Percentiles rank a stretch among this genome's conserved stretches.
Evolutionary conservation across 2,888 invertebrate species (phyloP).

Genomic region (Habrosyne pyritoides): DNA sequence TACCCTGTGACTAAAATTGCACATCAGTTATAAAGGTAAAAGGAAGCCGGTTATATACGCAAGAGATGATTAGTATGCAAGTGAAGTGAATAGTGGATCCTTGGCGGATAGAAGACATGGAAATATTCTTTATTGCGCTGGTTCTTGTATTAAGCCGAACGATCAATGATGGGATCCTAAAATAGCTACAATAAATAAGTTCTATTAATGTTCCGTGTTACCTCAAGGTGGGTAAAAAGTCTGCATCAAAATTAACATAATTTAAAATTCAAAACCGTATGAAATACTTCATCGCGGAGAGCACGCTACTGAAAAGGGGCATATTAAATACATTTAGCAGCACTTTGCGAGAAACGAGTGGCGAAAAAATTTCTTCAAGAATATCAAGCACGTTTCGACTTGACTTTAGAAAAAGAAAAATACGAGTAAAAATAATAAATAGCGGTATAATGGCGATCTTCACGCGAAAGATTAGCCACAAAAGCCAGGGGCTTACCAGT

Average conservation of each 20-base stretch:
- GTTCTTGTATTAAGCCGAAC: not conserved
- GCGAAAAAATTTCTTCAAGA: slow-evolving; percentile 56
- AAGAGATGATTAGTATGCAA: too few relatives aligned
- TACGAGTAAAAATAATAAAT: slow-evolving; percentile 78
- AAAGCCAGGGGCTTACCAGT: slow-evolving; percentile 80
- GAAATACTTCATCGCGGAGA: slow-evolving; percentile 64
- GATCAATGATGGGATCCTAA: not conserved
- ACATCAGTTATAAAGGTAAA: too few relatives aligned
- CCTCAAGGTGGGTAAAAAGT: slow-evolving; percentile 44
- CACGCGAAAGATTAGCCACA: slow-evolving; percentile 82
- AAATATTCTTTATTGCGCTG: too few relatives aligned
- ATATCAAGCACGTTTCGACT: slow-evolving; percentile 68
- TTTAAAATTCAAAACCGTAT: slow-evolving; percentile 72
- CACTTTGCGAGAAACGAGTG: slow-evolving; percentile 52
- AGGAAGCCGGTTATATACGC: too few relatives aligned
- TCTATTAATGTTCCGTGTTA: slow-evolving; percentile 17
- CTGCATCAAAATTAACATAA: slow-evolving; percentile 63
- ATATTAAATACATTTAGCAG: slow-evolving; percentile 68
- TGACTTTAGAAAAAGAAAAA: slow-evolving; percentile 75
- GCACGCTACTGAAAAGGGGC: slow-evolving; percentile 62
- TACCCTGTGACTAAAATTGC: too few relatives aligned
- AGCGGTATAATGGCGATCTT: slow-evolving; percentile 80
- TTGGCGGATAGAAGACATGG: too few relatives aligned
- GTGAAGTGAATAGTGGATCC: too few relatives aligned
- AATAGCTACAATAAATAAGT: slow-evolving; percentile 30